Evolutionary conservation across 2,113 vertebrate species (phyloP).

Genomic region (Pterophyllum scalare): DNA sequence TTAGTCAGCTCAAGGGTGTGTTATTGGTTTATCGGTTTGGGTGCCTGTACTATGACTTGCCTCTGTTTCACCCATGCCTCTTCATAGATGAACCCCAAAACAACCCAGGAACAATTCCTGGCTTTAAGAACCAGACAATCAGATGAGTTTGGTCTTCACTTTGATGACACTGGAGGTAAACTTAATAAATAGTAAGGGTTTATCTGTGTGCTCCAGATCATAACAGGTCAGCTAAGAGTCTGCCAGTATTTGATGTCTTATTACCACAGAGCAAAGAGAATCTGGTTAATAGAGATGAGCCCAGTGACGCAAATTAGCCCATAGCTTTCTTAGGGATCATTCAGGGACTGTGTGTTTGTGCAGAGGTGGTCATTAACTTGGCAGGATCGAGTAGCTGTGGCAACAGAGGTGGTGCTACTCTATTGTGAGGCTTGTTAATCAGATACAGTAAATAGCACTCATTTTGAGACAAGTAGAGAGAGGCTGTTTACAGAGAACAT

Average conservation of each 20-base stretch:
- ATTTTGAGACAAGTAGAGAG: conserved; percentile 10
- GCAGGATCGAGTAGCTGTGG: conserved; percentile 29
- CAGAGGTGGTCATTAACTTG: conserved; percentile 53
- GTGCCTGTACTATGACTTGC: not conserved
- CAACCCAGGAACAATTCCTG: not conserved
- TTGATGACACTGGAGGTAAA: conserved; percentile 22
- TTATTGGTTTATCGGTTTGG: not conserved
- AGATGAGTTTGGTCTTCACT: not conserved
- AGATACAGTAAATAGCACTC: conserved; percentile 34
- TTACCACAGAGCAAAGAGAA: conserved; percentile 25
- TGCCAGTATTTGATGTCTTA: conserved; percentile 35
- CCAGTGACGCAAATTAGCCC: conserved; percentile 43
- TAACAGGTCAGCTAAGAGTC: conserved; percentile 37
- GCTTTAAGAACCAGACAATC: not conserved
- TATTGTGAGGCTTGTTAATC: conserved; percentile 39
- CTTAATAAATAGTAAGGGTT: not conserved
- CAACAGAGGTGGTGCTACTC: conserved; percentile 34
- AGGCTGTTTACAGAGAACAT: conserved; percentile 27
- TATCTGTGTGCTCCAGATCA: conserved; percentile 9
- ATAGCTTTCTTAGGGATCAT: conserved; percentile 29
- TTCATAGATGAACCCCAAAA: not conserved
- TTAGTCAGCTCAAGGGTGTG: conserved; percentile 15
- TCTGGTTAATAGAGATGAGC: conserved; percentile 43
- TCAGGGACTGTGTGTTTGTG: conserved; percentile 43
- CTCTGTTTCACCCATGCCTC: not conserved